Conservation (phyloP, 2,113 vertebrate genomes). For the Chrysochloris asiatica region DNA sequence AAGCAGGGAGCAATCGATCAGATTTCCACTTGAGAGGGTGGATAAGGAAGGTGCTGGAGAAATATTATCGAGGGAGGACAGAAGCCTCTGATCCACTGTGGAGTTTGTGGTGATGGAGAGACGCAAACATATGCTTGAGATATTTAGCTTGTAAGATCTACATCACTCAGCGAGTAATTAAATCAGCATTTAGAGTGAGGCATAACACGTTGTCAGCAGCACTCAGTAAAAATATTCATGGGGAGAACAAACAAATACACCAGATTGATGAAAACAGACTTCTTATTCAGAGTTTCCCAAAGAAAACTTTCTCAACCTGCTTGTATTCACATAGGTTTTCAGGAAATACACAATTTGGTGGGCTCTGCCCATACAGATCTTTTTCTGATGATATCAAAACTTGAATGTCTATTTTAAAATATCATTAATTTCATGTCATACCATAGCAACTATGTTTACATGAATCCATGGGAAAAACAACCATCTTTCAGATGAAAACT, state of each 20-base stretch:
- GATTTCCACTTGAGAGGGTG: not conserved
- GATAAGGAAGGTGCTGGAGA: not conserved
- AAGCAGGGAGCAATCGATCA: not conserved
- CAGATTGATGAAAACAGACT: not conserved
- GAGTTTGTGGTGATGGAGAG: not conserved
- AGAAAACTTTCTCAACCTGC: not conserved
- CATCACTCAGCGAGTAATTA: not conserved
- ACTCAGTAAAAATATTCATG: not conserved
- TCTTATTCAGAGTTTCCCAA: not conserved
- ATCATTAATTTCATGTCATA: not conserved
- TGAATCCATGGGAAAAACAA: not conserved
- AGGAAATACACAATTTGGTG: not conserved
- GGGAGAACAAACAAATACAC: not conserved
- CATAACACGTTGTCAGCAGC: too few relatives aligned
- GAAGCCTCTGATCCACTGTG: not conserved
- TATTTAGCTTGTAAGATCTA: not conserved
- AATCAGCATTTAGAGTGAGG: not conserved
- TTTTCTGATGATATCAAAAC: not conserved
- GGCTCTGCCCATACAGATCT: not conserved
- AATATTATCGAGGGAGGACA: rapidly evolving
- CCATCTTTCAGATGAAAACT: not conserved
- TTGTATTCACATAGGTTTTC: not conserved
- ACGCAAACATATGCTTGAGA: not conserved
- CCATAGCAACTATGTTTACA: not conserved
- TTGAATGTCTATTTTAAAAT: not conserved